Conservation (phyloP, 2,113 vertebrate species). For the Alexandromys fortis region DNA sequence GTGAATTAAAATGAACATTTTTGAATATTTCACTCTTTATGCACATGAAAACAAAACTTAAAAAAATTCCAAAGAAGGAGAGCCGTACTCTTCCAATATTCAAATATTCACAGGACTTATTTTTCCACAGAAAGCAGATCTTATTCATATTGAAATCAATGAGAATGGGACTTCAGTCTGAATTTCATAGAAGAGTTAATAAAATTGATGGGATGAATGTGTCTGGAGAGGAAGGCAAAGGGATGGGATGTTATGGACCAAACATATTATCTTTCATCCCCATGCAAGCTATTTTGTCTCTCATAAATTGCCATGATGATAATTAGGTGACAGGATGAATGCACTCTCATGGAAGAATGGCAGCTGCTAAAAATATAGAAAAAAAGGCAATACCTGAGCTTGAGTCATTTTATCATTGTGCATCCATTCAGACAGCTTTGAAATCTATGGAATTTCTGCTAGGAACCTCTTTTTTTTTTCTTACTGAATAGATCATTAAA, state of each 20-base stretch:
- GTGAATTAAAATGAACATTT: slow-evolving; percentile 17
- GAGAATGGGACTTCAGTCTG: not conserved
- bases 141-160: not conserved
- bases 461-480: slow-evolving; percentile 37
- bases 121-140: not conserved
- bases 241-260: slow-evolving; percentile 43
- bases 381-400: slow-evolving; percentile 52
- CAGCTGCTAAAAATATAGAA: slow-evolving; percentile 41
- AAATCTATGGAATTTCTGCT: slow-evolving; percentile 62
- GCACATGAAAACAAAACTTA: not conserved
- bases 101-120: slow-evolving; percentile 21
- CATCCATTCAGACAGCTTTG: slow-evolving; percentile 42
- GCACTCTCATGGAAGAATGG: slow-evolving; percentile 36
- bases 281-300: not conserved
- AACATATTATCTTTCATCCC: slow-evolving; percentile 46
- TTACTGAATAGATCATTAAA: slow-evolving; percentile 57
- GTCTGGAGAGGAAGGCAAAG: not conserved
- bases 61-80: not conserved
- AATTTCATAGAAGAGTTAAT: slow-evolving; percentile 31
- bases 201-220: slow-evolving; percentile 8
- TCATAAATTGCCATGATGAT: slow-evolving; percentile 36
- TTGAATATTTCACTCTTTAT: not conserved
- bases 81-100: not conserved
- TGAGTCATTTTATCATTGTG: slow-evolving; percentile 44
- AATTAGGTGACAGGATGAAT: slow-evolving; percentile 49